Percentiles rank a stretch among this genome's conserved stretches.
Conservation (phyloP, 2,797 vertebrate species). For the Urocyon cinereoargenteus region DNA sequence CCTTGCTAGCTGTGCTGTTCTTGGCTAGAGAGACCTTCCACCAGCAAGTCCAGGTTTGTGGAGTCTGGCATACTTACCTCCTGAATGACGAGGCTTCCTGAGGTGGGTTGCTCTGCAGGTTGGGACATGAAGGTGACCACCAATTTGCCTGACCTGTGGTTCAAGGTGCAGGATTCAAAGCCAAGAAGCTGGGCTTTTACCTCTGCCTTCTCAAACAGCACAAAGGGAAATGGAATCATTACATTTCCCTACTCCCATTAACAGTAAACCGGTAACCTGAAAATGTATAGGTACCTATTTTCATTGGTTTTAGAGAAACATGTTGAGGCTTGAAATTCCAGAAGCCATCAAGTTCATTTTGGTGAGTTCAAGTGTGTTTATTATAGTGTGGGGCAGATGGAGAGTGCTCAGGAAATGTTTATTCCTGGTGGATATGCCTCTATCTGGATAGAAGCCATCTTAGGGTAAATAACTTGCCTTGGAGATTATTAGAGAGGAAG, state of each 20-base stretch:
- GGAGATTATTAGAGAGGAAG: slow-evolving; percentile 18
- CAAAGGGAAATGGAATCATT: slow-evolving; percentile 49
- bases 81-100: slow-evolving; percentile 5
- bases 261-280: background rate
- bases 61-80: slow-evolving; percentile 67
- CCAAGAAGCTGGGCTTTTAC: background rate
- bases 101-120: slow-evolving; percentile 23
- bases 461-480: background rate
- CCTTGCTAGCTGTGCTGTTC: slow-evolving; percentile 68
- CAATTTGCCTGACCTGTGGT: background rate
- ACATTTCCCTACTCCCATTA: background rate
- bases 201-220: background rate
- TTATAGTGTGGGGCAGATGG: background rate
- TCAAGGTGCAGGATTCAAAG: slow-evolving; percentile 25
- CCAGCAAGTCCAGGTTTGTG: slow-evolving; percentile 82
- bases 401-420: background rate
- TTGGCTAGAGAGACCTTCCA: slow-evolving; percentile 78
- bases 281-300: slow-evolving; percentile 39
- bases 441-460: background rate
- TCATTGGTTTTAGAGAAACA: slow-evolving; percentile 49
- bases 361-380: background rate
- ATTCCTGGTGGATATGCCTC: background rate
- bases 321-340: slow-evolving; percentile 22
- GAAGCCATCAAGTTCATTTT: slow-evolving; percentile 39
- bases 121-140: slow-evolving; percentile 76